Percentiles rank a stretch among this genome's conserved stretches.
These are phyloP conservation scores for Hystrix brachyura DNA, from an alignment of 2,113 vertebrate genomes.

Conservation along the genomic window DNA sequence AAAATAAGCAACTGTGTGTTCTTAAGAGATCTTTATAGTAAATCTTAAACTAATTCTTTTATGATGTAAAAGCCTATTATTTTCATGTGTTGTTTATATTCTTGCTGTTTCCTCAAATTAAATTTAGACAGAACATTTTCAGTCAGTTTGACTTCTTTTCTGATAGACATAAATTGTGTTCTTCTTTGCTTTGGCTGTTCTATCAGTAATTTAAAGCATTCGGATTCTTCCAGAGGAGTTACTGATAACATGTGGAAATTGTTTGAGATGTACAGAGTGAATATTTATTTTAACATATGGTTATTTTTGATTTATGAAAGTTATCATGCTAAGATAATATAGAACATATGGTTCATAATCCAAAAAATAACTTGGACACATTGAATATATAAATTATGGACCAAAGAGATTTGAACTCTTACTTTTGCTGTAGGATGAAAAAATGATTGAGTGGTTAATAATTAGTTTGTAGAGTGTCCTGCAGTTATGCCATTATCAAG, in stretches of 20 bases:
- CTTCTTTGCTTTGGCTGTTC: constrained; percentile 36
- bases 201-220: not conserved
- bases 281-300: constrained; percentile 44
- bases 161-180: constrained; percentile 36
- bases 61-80: not conserved
- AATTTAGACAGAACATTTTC: constrained; percentile 62
- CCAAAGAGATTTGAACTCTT: constrained; percentile 82
- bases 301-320: constrained; percentile 53
- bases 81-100: constrained; percentile 59
- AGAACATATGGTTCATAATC: constrained; percentile 21
- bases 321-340: constrained; percentile 3
- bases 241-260: not conserved
- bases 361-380: constrained; percentile 42
- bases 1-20: not conserved
- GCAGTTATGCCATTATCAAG: not conserved
- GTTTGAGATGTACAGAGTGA: constrained; percentile 30
- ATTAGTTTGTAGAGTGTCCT: constrained; percentile 18
- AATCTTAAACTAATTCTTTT: constrained; percentile 43
- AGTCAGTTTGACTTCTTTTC: constrained; percentile 60
- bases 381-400: constrained; percentile 67
- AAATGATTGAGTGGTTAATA: constrained; percentile 55
- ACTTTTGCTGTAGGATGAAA: constrained; percentile 72
- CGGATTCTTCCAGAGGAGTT: not conserved
- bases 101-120: constrained; percentile 53
- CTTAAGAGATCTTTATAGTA: constrained; percentile 41